Evolutionary conservation across 1,140 invertebrate species (phyloP).

Genomic region (Helicoverpa zea): DNA sequence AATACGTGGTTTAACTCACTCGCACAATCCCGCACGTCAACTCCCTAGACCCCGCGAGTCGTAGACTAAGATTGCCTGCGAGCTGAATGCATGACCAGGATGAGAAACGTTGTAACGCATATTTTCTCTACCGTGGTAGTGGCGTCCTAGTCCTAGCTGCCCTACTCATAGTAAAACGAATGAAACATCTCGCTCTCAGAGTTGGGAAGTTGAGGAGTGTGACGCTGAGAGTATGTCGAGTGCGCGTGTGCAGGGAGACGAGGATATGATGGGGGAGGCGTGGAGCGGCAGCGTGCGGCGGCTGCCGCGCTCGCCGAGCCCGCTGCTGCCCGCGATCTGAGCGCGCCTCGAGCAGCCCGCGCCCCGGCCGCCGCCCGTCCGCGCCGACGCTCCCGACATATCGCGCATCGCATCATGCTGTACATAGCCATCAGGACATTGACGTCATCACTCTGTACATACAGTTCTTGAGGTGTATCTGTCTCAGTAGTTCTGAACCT

Average conservation of each 20-base stretch:
- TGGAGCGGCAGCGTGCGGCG: slow-evolving; percentile 78
- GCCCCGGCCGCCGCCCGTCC: slow-evolving; percentile 8
- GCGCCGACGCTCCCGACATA: slow-evolving; percentile 58
- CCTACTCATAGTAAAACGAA: slow-evolving; percentile 71
- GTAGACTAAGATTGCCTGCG: slow-evolving; percentile 48
- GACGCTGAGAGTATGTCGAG: slow-evolving; percentile 86
- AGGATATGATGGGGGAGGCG: slow-evolving; percentile 84
- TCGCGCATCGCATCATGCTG: slow-evolving; percentile 55
- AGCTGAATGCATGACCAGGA: slow-evolving; percentile 53
- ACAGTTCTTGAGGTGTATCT: slow-evolving; percentile 36
- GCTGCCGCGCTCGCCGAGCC: slow-evolving; percentile 76
- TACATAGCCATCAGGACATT: slow-evolving; percentile 36
- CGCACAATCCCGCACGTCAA: slow-evolving; percentile 76
- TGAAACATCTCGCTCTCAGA: slow-evolving; percentile 84
- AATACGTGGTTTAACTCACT: slow-evolving; percentile 79
- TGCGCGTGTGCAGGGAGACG: slow-evolving; percentile 86
- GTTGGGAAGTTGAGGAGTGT: slow-evolving; percentile 85
- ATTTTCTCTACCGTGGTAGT: slow-evolving; percentile 57
- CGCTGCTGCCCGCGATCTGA: slow-evolving; percentile 78
- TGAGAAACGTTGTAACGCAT: slow-evolving; percentile 32
- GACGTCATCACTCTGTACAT: slow-evolving; percentile 23
- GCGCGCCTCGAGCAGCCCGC: slow-evolving; percentile 13
- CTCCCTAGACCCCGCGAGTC: slow-evolving; percentile 56
- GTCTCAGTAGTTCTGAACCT: slow-evolving; percentile 45
- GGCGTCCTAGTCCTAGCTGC: slow-evolving; percentile 56